Base-by-base conservation (phyloP, 1,140 invertebrate genomes). In the Ruditapes philippinarum region DNA sequence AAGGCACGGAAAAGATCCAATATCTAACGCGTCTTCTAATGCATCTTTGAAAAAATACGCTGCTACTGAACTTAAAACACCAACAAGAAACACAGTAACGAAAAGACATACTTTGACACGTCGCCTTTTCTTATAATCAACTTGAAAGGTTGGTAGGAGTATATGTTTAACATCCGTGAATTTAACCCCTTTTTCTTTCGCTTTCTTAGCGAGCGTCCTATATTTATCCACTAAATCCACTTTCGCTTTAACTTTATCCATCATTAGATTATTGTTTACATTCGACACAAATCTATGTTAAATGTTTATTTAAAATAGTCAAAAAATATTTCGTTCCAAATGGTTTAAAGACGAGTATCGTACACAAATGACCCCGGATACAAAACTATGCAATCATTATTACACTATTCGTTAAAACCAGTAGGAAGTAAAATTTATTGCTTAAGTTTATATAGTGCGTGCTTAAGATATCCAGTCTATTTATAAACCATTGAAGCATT, bases 1-100 rank as follows among this genome's bases (percentile, higher is more conserved):
- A 74, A 98, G 94, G 95, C 98, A 98, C 92, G 97, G 96, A 2
- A 12, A 25, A 25, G 42, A 33, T 7, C 33, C 4, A n/a, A 84
- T 49, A 11, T 57, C 65, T 25, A 73, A 51, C 22, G 19, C 9
- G 22, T 84, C 82, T 1, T 49, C 28, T 25, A 84, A 28, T 0
- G n/a, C 11, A n/a, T 84, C 82, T 70, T 74, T 49, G 68, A 22
- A 84, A 17, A 49, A 54, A 36, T 54, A 84, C n/a, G 22, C 40
- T 4, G 22, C 11, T 11, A 25, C 65, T 3, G 82, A 70, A 22
- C 42, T 28, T 4, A 84, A 14, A 4, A 73, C 7, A 4, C 82
- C 68, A 7, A 74, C 5, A 3, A 84, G 22, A 19, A 84, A 73
- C 19, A 68, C 25, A 9, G 49, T 12, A 11, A 25, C n/a, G 12